Percentiles rank a stretch among this genome's conserved stretches.
Conservation (phyloP, 92 coral and sea anemone species). For the Paramuricea clavata region DNA sequence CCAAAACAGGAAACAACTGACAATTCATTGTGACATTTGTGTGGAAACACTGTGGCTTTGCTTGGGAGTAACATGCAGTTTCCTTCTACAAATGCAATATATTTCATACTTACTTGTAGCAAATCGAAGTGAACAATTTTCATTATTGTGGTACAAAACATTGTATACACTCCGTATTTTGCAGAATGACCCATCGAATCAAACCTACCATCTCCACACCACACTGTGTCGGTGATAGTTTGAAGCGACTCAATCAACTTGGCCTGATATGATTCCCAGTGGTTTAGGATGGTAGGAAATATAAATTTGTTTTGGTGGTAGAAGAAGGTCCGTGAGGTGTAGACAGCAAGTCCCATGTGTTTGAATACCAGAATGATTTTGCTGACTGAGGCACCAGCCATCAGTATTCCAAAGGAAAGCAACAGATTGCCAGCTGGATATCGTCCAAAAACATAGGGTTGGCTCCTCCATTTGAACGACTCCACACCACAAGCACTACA, state of each 20-base stretch:
- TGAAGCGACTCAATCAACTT: constrained; percentile 10
- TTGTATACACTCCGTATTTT: too few species aligned
- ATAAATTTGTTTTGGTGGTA: constrained; percentile 33
- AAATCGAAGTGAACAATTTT: too few species aligned
- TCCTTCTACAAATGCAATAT: neutral
- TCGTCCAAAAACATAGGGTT: constrained; percentile 66
- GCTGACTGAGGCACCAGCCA: constrained; percentile 75
- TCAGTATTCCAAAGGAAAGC: constrained; percentile 64
- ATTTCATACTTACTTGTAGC: constrained; percentile 4
- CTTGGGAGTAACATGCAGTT: neutral
- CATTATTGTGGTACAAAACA: too few species aligned
- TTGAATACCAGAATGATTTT: constrained; percentile 59
- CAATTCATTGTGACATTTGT: constrained; percentile 1
- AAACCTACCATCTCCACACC: constrained; percentile 48
- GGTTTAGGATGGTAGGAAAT: constrained; percentile 39
- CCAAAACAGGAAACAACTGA: constrained; percentile 36
- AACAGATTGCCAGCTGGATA: constrained; percentile 73
- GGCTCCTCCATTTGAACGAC: constrained; percentile 68
- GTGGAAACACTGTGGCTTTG: neutral
- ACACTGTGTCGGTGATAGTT: constrained; percentile 37
- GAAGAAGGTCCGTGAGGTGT: constrained; percentile 43
- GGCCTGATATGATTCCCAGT: constrained; percentile 35
- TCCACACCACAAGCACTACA: too few species aligned
- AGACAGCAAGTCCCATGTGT: constrained; percentile 50
- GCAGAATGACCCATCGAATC: constrained; percentile 9